Evolutionary conservation across 2,797 vertebrate genomes (phyloP).

Genomic region (Bovichtus diacanthus): DNA sequence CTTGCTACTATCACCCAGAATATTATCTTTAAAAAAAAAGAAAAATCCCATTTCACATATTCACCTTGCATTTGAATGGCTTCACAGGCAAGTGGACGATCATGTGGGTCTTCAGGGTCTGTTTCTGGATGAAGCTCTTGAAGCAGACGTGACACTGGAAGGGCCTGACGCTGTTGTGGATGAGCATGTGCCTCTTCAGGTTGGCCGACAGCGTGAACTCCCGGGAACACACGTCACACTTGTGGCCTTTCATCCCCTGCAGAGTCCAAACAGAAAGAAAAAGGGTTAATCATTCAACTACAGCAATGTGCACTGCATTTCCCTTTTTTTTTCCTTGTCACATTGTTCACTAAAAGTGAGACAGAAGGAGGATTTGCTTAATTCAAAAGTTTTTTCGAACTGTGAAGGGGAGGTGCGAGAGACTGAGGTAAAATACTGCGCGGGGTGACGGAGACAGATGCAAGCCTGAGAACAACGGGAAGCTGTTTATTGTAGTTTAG

Average conservation of each 20-base stretch:
- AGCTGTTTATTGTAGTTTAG: background rate
- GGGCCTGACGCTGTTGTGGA: constrained; percentile 96
- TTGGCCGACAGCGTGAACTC: constrained; percentile 98
- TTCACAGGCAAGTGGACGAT: constrained; percentile 97
- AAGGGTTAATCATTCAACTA: constrained; percentile 9
- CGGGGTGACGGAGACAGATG: background rate
- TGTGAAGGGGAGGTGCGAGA: background rate
- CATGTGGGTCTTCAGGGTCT: constrained; percentile 99
- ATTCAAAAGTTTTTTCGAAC: background rate
- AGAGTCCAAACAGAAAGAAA: constrained; percentile 9
- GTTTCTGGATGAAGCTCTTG: constrained; percentile 99
- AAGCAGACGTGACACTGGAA: constrained; percentile 99
- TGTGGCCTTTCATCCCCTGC: constrained; percentile 98
- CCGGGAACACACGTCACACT: constrained; percentile 95
- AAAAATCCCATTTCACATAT: background rate
- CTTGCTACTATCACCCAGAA: background rate
- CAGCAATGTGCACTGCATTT: too few species aligned
- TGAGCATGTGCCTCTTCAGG: constrained; percentile 98
- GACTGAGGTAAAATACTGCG: background rate
- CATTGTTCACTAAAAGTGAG: background rate
- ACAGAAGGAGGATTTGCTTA: background rate
- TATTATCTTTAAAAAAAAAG: background rate
- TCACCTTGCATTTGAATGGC: constrained; percentile 98
- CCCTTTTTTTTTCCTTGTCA: background rate
- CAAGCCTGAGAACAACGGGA: background rate